These are phyloP conservation scores for Manacus vitellinus DNA, from an alignment of 2,113 vertebrate genomes.

Conservation along the genomic window DNA sequence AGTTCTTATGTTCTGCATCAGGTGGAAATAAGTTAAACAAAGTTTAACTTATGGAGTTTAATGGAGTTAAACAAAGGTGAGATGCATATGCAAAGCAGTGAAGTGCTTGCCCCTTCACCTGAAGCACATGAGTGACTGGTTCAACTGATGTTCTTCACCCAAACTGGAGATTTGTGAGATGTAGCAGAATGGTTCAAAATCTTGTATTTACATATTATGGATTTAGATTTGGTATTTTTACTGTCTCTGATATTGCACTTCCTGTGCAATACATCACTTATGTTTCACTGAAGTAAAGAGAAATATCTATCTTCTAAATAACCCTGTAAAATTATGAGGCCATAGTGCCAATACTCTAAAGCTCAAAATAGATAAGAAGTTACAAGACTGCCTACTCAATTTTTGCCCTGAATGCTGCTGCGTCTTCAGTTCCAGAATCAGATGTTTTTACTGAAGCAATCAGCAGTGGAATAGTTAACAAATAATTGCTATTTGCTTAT, in stretches of 20 bases:
- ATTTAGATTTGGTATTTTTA: neutral
- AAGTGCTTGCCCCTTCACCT: neutral
- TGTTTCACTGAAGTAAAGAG: neutral
- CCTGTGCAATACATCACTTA: neutral
- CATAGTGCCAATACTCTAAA: neutral
- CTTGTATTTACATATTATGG: neutral
- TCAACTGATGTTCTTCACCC: neutral
- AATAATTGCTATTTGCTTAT: neutral
- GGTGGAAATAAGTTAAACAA: neutral
- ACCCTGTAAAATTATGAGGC: neutral
- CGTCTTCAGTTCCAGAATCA: neutral
- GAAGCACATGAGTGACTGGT: neutral
- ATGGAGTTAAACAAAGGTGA: neutral
- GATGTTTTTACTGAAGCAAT: neutral
- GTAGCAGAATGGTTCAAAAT: neutral
- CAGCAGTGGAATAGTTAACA: neutral
- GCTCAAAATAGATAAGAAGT: neutral
- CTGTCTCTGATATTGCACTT: neutral
- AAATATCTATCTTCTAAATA: neutral
- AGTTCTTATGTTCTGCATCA: neutral
- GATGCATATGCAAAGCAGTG: neutral
- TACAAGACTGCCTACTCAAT: neutral
- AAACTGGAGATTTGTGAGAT: neutral
- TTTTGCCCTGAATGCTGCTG: neutral
- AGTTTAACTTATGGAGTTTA: too few species aligned